Percentiles rank a stretch among this genome's conserved stretches.
These are phyloP conservation scores for Tenrec ecaudatus DNA, from an alignment of 2,113 vertebrate genomes.

Conservation along the genomic window DNA sequence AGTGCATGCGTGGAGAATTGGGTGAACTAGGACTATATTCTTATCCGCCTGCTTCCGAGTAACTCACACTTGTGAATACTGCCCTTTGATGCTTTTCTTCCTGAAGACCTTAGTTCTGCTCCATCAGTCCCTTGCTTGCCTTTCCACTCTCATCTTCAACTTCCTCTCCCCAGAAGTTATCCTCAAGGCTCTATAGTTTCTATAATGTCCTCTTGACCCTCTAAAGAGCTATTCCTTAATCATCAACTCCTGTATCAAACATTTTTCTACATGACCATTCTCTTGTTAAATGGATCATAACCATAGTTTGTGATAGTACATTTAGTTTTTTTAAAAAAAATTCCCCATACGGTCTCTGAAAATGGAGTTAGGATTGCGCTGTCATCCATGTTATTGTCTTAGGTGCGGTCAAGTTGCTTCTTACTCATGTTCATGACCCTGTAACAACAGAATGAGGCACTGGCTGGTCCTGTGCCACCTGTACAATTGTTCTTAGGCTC, in stretches of 20 bases:
- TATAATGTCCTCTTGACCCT: not conserved
- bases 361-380: no score
- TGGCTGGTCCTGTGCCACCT: no score
- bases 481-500: no score
- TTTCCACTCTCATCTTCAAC: not conserved
- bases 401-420: no score
- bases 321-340: no score
- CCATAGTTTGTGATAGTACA: no score
- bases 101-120: not conserved
- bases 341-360: no score
- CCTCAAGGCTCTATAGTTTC: not conserved
- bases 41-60: rapidly evolving
- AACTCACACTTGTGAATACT: not conserved
- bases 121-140: no score
- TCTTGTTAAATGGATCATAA: not conserved
- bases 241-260: rapidly evolving
- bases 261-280: not conserved
- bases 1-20: not conserved
- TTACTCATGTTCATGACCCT: no score
- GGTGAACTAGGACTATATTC: rapidly evolving
- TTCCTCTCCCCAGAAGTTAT: not conserved
- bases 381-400: no score
- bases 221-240: no score
- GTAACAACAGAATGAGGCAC: no score
- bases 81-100: not conserved